Evolutionary conservation across 2,888 invertebrate species (phyloP), one percentile per base, ranked within the genome.

Genomic region (Pardosa pseudoannulata): DNA sequence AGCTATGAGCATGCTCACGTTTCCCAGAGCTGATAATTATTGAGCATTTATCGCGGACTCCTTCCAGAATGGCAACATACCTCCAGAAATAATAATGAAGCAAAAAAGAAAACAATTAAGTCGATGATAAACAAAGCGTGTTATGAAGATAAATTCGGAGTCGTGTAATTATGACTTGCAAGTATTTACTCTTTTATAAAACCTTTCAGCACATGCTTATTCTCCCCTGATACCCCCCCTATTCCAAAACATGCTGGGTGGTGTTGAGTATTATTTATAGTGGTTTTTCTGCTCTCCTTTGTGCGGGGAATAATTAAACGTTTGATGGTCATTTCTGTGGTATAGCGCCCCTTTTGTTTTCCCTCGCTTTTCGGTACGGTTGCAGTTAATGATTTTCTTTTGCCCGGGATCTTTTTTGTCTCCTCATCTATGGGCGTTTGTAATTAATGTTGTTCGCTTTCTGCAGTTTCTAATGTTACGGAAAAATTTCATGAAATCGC

Each of bases 371-470:
- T 23, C n/a, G 31, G 72, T 73, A 46, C 19, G 39, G 81, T n/a
- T 46, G 32, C 50, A 79, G 65, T 81, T 81, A 74, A 68, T 81
- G 74, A 81, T 81, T 81, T 68, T 74, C 81, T 81, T 74, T 68
- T 56, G 36, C 74, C 36, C 29, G 46, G 16, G 13, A 16, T 16
- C 2, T 41, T 68, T 65, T 29, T 81, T 74, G 28, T 39, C 68
- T 41, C 27, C 36, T 36, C 41, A 64, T 65, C 46, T 80, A 29
- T 31, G 64, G 64, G 72, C 32, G 65, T 67, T n/a, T 50, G 71
- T 79, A 79, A 79, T 79, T 79, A 79, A 79, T 72, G 79, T 13
- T 46, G 46, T 16, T 46, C 13, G 46, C 46, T 67, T 68, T 31
- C 56, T 68, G 23, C 2, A 46, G 46, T 16, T 46, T 46, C 16